Base-by-base conservation (phyloP, 2,888 invertebrate genomes). In the Patella ulyssiponensis region DNA sequence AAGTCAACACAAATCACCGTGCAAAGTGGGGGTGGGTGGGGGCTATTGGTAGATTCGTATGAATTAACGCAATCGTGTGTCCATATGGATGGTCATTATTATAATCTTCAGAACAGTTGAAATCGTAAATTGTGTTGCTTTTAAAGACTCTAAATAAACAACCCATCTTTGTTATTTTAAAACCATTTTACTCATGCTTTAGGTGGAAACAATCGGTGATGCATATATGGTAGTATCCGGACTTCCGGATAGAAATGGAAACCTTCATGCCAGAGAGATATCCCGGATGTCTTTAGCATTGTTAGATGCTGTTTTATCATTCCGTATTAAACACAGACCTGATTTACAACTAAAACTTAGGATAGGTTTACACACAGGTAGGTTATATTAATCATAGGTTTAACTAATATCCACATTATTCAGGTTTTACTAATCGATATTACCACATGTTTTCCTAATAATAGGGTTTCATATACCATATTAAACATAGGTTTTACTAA, bases 241-340 rank as follows among this genome's bases (percentile, higher is more conserved):
- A 7, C 93, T 99, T 70, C 98, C 99, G 0, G 95, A 96, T 84
- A 94, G 96, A 71, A 98, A 98, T 90, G 98, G 96, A 0, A 95
- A 95, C 83, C 93, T 94, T 58, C 99, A 99, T 92, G 98, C 98
- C 0, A 94, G 96, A 74, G 98, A 98, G 92, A 96, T 98, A 71
- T 96, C 97, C 0, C 94, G 97, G 56, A 96, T 98, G 95, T 95
- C 98, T 0, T 92, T 99, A 76, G 96, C 96, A 0, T 93, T 99
- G 11, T 93, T 97, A 76, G 94, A 96, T 77, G 95, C 96, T 1
- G 97, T 98, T 9, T 94, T 95, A 90, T 95, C 95, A 83, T 99
- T 99, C 93, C 94, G 94, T 82, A 98, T 99, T 87, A 94, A 96
- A 79, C 99, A 99, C 92, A 93, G 96, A 79, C 98, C 98, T 0